These are phyloP conservation scores for Odocoileus hemionus DNA, from an alignment of 2,113 vertebrate species.

Conservation along the genomic window DNA sequence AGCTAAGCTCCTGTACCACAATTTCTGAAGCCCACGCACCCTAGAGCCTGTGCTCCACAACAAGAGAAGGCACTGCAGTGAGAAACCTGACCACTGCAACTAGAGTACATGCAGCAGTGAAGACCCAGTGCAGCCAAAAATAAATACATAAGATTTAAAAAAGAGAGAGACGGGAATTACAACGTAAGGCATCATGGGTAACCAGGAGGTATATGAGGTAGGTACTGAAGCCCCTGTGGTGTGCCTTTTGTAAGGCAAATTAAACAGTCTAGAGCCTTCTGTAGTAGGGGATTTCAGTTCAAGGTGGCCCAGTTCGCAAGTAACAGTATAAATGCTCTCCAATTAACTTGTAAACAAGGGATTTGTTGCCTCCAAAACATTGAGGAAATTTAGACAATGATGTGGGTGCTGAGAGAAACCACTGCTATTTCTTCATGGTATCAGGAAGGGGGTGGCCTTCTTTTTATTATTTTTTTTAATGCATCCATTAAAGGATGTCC, in stretches of 20 bases:
- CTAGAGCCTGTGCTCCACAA: background rate
- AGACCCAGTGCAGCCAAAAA: background rate
- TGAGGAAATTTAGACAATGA: background rate
- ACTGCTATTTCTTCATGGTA: background rate
- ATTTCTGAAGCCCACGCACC: background rate
- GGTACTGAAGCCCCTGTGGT: background rate
- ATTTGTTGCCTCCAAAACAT: background rate
- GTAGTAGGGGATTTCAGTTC: fast-evolving
- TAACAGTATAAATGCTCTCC: background rate
- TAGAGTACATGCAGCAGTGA: background rate
- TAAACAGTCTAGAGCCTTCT: background rate
- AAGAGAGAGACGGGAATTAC: background rate
- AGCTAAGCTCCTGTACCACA: background rate
- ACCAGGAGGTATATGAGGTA: background rate
- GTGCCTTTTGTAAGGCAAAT: background rate
- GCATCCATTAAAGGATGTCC: background rate
- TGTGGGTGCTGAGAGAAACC: background rate
- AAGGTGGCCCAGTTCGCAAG: background rate
- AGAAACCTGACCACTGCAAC: background rate
- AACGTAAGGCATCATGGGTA: background rate
- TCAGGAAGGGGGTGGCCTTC: background rate
- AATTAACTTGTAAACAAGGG: background rate
- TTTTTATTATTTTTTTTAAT: background rate
- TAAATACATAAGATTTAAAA: background rate
- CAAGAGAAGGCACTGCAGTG: background rate